Evolutionary conservation across 2,797 vertebrate genomes (phyloP), one percentile per base, ranked within the genome.

Genomic region (Sitta carolinensis): DNA sequence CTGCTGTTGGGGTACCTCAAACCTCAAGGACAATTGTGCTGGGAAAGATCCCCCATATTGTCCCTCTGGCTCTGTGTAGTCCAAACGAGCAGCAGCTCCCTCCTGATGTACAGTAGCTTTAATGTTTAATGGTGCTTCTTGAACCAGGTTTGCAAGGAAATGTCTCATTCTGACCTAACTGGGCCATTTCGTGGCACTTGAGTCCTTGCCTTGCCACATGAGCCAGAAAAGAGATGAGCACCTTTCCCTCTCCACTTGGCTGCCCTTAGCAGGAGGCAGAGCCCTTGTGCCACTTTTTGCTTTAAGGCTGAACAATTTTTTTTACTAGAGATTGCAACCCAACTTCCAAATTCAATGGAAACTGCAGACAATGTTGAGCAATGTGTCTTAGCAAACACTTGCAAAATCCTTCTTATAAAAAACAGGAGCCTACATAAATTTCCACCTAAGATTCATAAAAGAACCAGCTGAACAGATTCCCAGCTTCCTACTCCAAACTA

Each of bases 401-500:
- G 23, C 42, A 87, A 79, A 82, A 50, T 16, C 18, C 18, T 38
- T 34, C 61, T 57, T 47, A 61, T 5, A 10, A 34, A 77, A 76
- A 89, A 17, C 4, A 72, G 29, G 26, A 81, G 32, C 51, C 40
- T 64, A 86, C 55, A 63, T 52, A 82, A 90, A 20, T 84, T 93
- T 84, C 57, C 45, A 61, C 36, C 55, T 73, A 58, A 73, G 15
- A 84, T 34, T 82, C 48, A 40, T 61, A 58, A 72, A 87, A 89
- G 75, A 90, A 67, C 20, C 63, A 42, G 10, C 25, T 91, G 76
- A 83, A 62, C 68, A 89, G 61, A 84, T 84, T 87, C 40, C 40
- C 36, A 87, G 66, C 62, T 90, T 94, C 79, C 82, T 87, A 50
- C 76, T 95, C 42, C 64, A 83, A 80, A 43, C 16, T 74, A 77